Evolutionary conservation across 1,140 invertebrate species (phyloP).

Genomic region (Drosophila azteca): DNA sequence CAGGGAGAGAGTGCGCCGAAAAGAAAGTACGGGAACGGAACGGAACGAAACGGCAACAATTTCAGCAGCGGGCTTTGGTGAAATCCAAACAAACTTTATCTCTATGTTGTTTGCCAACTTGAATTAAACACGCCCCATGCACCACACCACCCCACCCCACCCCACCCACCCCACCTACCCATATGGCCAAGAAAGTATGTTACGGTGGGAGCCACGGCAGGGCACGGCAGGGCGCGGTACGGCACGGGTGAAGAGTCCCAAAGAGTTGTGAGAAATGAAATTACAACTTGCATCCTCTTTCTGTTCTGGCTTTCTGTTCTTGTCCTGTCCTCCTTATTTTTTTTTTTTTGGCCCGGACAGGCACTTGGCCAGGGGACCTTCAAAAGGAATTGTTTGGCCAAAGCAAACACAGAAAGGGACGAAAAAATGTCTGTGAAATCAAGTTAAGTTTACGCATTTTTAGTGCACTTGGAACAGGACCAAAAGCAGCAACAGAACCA

Average conservation of each 20-base stretch:
- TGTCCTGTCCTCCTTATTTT: not conserved
- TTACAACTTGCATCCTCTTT: conserved; percentile 74
- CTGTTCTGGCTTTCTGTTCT: conserved; percentile 1
- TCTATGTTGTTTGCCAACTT: conserved; percentile 75
- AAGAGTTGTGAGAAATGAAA: conserved; percentile 69
- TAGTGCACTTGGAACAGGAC: conserved; percentile 39
- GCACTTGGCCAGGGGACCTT: conserved; percentile 46
- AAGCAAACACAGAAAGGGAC: conserved; percentile 61
- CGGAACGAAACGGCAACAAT: conserved; percentile 42
- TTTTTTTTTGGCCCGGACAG: conserved; percentile 17
- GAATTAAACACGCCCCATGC: conserved; percentile 63
- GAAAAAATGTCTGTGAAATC: conserved; percentile 41
- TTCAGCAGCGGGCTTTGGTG: conserved; percentile 37
- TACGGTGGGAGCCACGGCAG: not conserved
- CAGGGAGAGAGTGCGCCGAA: not conserved
- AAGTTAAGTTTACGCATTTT: conserved; percentile 64
- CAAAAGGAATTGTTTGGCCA: conserved; percentile 68
- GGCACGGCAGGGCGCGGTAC: not conserved
- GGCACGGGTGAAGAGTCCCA: conserved; percentile 13
- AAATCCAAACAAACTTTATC: conserved; percentile 80
- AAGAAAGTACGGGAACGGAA: conserved; percentile 18
- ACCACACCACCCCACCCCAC: conserved; percentile 18
- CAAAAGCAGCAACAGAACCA: not conserved
- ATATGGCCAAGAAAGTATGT: conserved; percentile 22
- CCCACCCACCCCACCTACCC: conserved; percentile 9